phyloP scores from a whole-genome alignment of 2,113 vertebrate genomes.

The Pseudorhombus dupliciocellatus region DNA sequence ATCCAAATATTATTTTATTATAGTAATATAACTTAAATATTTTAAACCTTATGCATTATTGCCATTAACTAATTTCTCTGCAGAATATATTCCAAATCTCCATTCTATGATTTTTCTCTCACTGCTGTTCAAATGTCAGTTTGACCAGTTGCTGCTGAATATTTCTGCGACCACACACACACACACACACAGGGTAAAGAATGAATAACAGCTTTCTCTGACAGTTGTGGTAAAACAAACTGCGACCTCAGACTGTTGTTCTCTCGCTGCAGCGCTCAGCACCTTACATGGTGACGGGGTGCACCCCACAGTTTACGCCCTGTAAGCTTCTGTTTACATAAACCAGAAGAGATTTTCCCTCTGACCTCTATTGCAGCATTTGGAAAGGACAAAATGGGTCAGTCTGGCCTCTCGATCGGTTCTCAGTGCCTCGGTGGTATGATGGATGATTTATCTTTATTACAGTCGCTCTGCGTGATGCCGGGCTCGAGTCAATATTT shows the following conservation, averaged over 20 bases:
- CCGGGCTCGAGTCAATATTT: constrained; percentile 20
- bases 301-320: constrained; percentile 50
- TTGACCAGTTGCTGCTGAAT: background rate
- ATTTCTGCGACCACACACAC: constrained; percentile 64
- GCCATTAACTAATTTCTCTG: too few species aligned
- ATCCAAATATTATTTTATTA: too few species aligned
- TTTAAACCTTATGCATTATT: too few species aligned
- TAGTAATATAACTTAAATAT: too few species aligned
- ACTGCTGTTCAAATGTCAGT: background rate
- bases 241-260: constrained; percentile 34
- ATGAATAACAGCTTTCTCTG: constrained; percentile 31
- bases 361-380: constrained; percentile 15
- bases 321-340: constrained; percentile 58
- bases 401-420: background rate
- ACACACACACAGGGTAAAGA: constrained; percentile 51
- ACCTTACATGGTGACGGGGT: constrained; percentile 75
- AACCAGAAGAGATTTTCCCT: constrained; percentile 51
- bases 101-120: background rate
- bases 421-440: background rate
- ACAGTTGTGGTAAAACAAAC: constrained; percentile 68
- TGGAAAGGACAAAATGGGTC: constrained; percentile 43
- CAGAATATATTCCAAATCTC: too few species aligned
- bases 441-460: constrained; percentile 44
- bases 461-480: background rate
- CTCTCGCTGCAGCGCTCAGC: constrained; percentile 17